Evolutionary conservation across 2,888 invertebrate genomes (phyloP), one percentile per base, ranked within the genome.

Genomic region (Eristalis arbustorum): DNA sequence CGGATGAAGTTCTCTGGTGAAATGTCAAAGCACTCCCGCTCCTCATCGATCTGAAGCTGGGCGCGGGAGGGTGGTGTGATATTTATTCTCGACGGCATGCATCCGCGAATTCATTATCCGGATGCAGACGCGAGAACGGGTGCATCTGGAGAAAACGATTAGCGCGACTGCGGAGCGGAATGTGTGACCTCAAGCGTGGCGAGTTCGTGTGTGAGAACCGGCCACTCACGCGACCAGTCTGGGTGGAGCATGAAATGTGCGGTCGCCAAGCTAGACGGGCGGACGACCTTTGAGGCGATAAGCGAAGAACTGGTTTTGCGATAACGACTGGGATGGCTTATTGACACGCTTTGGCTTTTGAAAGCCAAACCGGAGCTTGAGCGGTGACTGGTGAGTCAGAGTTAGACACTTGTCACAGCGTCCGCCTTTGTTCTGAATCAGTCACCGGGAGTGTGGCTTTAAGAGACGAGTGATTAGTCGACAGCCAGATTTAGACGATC

Each of bases 11-110:
- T 28, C 59, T 59, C 25, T 28, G 25, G 59, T 23, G 25, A 59
- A 59, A 59, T 59, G 59, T 59, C 59, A 59, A 59, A 59, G 25
- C 59, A 59, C 59, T 59, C 59, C 25, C 59, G 25, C 59, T 59
- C 18, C 2, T 4, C 49, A 49, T 49, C 49, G 8, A 8, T n/a
- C 18, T 2, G 49, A 1, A 6, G 49, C 37, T n/a, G 31, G 8
- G 31, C 6, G 5, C 0, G 31, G 31, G 31, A 31, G 31, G 31
- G 31, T 6, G 49, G 18, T 31, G 49, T 4, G 18, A 49, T 49
- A 49, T 49, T 49, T 8, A 49, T 49, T 49, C 49, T 18, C 49
- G 49, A 18, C 49, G 18, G 49, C 49, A 18, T 49, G 49, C 49
- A 49, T 49, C 49, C 49, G 49, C 49, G 49, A 49, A 49, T 49